These are phyloP conservation scores for Ciconia maguari DNA, from an alignment of 2,113 vertebrate genomes.

Conservation along the genomic window DNA sequence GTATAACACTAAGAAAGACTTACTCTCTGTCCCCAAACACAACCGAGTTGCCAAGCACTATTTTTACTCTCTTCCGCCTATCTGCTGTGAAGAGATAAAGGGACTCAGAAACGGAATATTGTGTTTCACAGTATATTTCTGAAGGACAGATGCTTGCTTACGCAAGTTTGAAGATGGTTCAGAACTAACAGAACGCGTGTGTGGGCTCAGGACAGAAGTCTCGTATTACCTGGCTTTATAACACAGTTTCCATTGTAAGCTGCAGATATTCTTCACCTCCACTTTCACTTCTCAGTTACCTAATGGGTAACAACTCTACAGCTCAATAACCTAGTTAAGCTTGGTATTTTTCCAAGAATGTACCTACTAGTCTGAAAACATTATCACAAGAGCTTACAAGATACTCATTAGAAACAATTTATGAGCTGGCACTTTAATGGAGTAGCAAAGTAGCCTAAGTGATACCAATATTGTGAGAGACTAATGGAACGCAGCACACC, in stretches of 20 bases:
- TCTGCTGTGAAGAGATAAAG: constrained; percentile 40
- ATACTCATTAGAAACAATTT: neutral
- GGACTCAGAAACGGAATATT: neutral
- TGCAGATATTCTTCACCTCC: neutral
- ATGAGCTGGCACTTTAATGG: neutral
- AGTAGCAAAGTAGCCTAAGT: neutral
- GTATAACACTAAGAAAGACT: neutral
- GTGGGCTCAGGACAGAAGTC: neutral
- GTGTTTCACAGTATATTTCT: neutral
- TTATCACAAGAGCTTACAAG: neutral
- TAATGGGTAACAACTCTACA: neutral
- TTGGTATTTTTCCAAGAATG: neutral
- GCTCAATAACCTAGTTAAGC: neutral
- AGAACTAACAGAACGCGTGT: neutral
- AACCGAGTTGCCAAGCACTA: neutral
- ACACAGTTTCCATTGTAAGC: neutral
- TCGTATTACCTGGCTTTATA: neutral
- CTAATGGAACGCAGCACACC: neutral
- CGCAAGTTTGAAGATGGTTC: neutral
- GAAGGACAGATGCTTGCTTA: constrained; percentile 38
- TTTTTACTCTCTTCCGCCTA: constrained; percentile 32
- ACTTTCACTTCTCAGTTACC: neutral
- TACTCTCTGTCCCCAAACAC: neutral
- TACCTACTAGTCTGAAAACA: neutral
- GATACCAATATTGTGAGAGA: neutral